Conservation (phyloP, 2,797 vertebrate genomes). For the Neomorphus geoffroyi region DNA sequence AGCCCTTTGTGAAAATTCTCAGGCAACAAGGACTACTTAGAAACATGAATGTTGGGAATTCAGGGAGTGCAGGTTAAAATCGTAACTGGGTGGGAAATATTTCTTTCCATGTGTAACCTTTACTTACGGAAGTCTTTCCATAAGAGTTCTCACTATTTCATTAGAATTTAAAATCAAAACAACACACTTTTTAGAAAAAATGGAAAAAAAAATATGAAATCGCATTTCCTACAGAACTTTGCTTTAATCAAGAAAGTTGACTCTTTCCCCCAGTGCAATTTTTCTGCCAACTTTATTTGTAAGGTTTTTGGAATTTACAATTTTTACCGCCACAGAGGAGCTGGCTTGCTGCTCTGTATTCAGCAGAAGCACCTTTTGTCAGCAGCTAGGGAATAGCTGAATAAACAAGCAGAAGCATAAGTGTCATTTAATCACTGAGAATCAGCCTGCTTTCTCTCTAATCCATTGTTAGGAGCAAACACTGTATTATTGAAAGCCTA, state of each 20-base stretch:
- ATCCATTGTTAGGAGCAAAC: neutral
- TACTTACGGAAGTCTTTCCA: neutral
- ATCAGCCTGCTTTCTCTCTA: neutral
- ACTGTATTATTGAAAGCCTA: neutral
- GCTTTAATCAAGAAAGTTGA: neutral
- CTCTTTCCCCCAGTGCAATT: neutral
- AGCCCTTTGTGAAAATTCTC: neutral
- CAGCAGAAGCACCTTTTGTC: slow-evolving; percentile 41
- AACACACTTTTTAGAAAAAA: neutral
- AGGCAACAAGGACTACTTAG: neutral
- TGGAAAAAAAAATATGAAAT: fast-evolving
- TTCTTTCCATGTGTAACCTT: neutral
- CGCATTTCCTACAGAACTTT: neutral
- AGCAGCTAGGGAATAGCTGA: neutral
- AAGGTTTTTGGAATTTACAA: neutral
- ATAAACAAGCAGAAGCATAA: neutral
- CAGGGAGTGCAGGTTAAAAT: neutral
- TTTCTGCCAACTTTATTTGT: neutral
- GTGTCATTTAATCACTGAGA: neutral
- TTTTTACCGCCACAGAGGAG: neutral
- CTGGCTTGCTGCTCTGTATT: neutral
- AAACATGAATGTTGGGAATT: fast-evolving
- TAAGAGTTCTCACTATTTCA: neutral
- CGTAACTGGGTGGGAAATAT: neutral
- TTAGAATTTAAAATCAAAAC: neutral